A percentile compares a stretch with the other conserved stretches of the same genome.
phyloP scores from a whole-genome alignment of 1,140 invertebrate species.

The Formica selysi region DNA sequence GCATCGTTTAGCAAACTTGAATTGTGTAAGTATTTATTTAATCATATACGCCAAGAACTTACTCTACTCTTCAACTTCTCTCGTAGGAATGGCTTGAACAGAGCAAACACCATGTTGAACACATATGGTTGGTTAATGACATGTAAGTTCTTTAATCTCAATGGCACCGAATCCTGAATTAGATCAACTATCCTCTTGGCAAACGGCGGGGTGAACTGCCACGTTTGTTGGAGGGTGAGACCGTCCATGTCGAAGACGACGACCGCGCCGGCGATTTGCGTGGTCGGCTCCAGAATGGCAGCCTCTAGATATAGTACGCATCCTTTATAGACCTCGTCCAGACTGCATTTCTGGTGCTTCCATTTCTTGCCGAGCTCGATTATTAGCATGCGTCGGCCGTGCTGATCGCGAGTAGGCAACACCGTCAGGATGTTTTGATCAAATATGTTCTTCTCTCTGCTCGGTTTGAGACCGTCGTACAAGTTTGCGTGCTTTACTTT shows the following conservation, averaged over 20 bases:
- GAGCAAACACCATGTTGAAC: slow-evolving; percentile 94
- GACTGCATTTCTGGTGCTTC: slow-evolving; percentile 92
- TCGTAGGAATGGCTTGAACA: slow-evolving; percentile 95
- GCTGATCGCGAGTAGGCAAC: slow-evolving; percentile 91
- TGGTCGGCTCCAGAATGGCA: slow-evolving; percentile 92
- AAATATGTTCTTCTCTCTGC: slow-evolving; percentile 91
- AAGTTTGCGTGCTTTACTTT: slow-evolving; percentile 92
- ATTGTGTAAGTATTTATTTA: neutral
- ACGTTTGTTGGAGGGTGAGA: slow-evolving; percentile 91
- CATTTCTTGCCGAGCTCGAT: slow-evolving; percentile 94
- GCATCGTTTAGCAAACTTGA: neutral
- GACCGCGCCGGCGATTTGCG: slow-evolving; percentile 91
- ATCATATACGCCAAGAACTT: slow-evolving; percentile 57
- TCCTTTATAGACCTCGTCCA: slow-evolving; percentile 94
- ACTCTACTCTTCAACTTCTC: slow-evolving; percentile 91
- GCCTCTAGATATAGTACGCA: slow-evolving; percentile 93
- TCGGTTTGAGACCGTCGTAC: slow-evolving; percentile 90
- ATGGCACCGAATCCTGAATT: slow-evolving; percentile 93
- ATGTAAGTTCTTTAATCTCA: slow-evolving; percentile 94
- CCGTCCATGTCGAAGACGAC: slow-evolving; percentile 95
- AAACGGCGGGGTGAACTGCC: slow-evolving; percentile 94
- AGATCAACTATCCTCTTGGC: slow-evolving; percentile 94
- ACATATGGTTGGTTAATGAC: slow-evolving; percentile 95
- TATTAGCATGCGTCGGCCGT: slow-evolving; percentile 90
- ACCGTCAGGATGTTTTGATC: slow-evolving; percentile 92